Base-by-base conservation (phyloP, 1,140 invertebrate genomes). In the Drosophila prosaltans region DNA sequence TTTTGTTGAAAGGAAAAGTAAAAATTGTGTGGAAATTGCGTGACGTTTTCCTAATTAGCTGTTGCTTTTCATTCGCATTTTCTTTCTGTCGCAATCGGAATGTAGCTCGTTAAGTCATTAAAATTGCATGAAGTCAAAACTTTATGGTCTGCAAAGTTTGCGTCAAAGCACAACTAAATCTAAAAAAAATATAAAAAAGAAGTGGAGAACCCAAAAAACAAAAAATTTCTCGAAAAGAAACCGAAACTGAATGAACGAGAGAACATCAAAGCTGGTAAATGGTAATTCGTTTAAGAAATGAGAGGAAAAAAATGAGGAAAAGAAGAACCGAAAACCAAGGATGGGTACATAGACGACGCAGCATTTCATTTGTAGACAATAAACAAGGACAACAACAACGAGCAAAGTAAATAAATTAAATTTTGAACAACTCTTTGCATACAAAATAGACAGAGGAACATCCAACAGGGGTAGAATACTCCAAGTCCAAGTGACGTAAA, bases 51-150 rank as follows among this genome's bases (percentile, higher is more conserved):
- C 75, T 85, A 85, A 85, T 85, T 85, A 85, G 81, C 81, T 85
- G 78, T 78, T 74, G 67, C 81, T 66, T 76, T 61, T 48, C 48
- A 51, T 72, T 55, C 67, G 62, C 40, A 65, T 54, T 51, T 51
- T 65, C 36, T 32, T 16, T 60, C 70, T 77, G 73, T 81, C 78
- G 68, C 78, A 72, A 77, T 75, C 61, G 79, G 70, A 71, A 83
- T 76, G 83, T 80, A 78, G 83, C 84, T 88, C 84, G 83, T 88
- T 88, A 88, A 88, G 80, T 88, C 84, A 88, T 88, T 88, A 88
- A 88, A 88, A 88, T 76, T 88, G 84, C 77, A 88, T 88, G 84
- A 88, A 88, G 85, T 88, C 84, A 88, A 89, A 88, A 88, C 84
- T 88, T 88, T 88, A 83, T 88, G 84, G 84, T 88, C 84, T 88